Percentiles rank a stretch among this genome's conserved stretches.
phyloP scores from a whole-genome alignment of 2,113 vertebrate species.

The Conger conger region DNA sequence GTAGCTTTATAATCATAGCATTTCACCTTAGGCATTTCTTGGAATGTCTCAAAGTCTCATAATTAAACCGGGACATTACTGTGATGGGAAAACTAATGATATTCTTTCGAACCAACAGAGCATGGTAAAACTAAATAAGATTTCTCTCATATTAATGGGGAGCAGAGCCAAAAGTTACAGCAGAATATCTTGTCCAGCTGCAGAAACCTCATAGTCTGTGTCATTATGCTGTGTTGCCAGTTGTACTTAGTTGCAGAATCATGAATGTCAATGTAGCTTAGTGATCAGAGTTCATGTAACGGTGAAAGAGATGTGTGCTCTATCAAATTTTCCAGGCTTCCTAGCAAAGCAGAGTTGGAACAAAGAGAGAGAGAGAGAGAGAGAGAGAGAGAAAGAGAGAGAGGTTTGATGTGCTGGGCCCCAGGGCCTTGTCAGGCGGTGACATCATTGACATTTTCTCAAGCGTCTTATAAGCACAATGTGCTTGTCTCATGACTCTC shows the following conservation, averaged over 20 bases:
- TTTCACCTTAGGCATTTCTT: slow-evolving; percentile 16
- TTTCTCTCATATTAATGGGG: not conserved
- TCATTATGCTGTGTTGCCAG: not conserved
- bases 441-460: not conserved
- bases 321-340: not conserved
- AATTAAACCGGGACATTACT: not conserved
- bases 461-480: not conserved
- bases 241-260: not conserved
- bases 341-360: not conserved
- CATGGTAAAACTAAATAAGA: slow-evolving; percentile 6
- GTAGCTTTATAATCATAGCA: not conserved
- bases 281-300: not conserved
- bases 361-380: not conserved
- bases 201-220: not conserved
- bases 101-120: slow-evolving; percentile 7
- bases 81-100: not conserved
- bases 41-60: slow-evolving; percentile 6
- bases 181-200: not conserved
- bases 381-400: not conserved
- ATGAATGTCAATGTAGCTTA: not conserved
- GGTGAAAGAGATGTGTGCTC: not conserved
- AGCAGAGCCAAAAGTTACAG: not conserved
- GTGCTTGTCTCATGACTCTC: not conserved
- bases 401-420: not conserved
- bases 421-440: not conserved